Evolutionary conservation across 2,113 vertebrate genomes (phyloP).

Genomic region (Takifugu flavidus): DNA sequence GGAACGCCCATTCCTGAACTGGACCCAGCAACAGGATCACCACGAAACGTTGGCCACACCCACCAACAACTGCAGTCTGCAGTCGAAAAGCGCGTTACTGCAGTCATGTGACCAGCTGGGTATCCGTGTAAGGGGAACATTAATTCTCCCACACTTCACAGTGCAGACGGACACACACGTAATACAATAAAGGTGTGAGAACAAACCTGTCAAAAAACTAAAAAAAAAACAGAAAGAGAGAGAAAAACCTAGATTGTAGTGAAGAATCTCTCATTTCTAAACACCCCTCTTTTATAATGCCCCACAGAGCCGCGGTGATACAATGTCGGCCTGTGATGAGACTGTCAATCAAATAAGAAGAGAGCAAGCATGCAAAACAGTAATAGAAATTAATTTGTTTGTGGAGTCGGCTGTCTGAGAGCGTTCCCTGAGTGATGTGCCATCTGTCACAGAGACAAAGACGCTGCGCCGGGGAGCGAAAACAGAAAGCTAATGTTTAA

Average conservation of each 20-base stretch:
- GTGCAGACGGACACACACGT: not conserved
- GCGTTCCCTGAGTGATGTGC: constrained; percentile 58
- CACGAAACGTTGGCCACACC: too few relatives aligned
- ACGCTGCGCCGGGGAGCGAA: constrained; percentile 46
- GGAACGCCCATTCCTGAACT: too few relatives aligned
- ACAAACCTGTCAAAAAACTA: not conserved
- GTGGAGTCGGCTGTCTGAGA: constrained; percentile 56
- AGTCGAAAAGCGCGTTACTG: too few relatives aligned
- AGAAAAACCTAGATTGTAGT: constrained; percentile 4
- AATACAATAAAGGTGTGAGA: not conserved
- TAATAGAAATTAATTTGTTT: constrained; percentile 68
- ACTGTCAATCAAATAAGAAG: constrained; percentile 53
- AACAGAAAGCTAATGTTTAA: constrained; percentile 46
- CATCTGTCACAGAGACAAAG: constrained; percentile 65
- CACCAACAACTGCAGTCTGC: too few relatives aligned
- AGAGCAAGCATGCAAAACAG: constrained; percentile 51
- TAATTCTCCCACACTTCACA: too few relatives aligned
- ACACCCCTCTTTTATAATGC: constrained; percentile 13
- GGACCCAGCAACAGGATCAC: too few relatives aligned
- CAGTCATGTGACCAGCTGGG: too few relatives aligned
- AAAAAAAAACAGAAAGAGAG: not conserved
- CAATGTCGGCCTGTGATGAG: constrained; percentile 29
- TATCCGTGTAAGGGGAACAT: too few relatives aligned
- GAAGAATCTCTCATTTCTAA: constrained; percentile 27
- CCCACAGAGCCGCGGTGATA: constrained; percentile 26